A percentile compares a stretch with the other conserved stretches of the same genome.
phyloP scores from a whole-genome alignment of 1,140 invertebrate genomes.

The Ceratina australensis region DNA sequence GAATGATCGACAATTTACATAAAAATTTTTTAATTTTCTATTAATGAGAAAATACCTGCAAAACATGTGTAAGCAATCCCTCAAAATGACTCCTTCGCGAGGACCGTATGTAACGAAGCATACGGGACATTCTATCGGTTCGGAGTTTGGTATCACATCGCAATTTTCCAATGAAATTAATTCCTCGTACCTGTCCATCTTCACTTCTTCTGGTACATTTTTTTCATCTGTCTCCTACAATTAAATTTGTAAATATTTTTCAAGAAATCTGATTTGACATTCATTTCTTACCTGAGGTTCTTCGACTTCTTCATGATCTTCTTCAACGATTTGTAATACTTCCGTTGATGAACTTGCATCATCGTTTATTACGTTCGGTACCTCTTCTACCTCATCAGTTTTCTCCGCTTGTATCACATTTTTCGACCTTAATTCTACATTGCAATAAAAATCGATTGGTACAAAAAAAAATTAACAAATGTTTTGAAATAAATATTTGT shows the following conservation, averaged over 20 bases:
- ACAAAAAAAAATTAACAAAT: neutral
- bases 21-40: neutral
- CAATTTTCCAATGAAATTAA: constrained; percentile 86
- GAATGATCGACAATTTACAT: neutral
- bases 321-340: constrained; percentile 18
- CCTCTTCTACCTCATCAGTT: neutral
- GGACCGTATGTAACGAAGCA: constrained; percentile 87
- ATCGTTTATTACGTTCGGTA: constrained; percentile 10
- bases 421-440: constrained; percentile 49
- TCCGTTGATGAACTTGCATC: constrained; percentile 17
- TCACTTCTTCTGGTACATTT: constrained; percentile 60
- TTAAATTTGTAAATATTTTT: constrained; percentile 15
- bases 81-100: constrained; percentile 87
- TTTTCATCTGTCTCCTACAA: constrained; percentile 52
- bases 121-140: constrained; percentile 90
- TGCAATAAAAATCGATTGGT: neutral
- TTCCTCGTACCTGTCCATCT: constrained; percentile 81
- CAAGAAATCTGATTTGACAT: neutral
- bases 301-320: constrained; percentile 28
- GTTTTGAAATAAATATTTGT: neutral
- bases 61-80: constrained; percentile 94
- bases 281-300: constrained; percentile 37
- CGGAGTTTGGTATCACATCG: constrained; percentile 87
- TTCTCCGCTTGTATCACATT: constrained; percentile 24
- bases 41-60: constrained; percentile 83